Base-by-base conservation (phyloP, 2,888 invertebrate genomes). In the Campoplex nolae region DNA sequence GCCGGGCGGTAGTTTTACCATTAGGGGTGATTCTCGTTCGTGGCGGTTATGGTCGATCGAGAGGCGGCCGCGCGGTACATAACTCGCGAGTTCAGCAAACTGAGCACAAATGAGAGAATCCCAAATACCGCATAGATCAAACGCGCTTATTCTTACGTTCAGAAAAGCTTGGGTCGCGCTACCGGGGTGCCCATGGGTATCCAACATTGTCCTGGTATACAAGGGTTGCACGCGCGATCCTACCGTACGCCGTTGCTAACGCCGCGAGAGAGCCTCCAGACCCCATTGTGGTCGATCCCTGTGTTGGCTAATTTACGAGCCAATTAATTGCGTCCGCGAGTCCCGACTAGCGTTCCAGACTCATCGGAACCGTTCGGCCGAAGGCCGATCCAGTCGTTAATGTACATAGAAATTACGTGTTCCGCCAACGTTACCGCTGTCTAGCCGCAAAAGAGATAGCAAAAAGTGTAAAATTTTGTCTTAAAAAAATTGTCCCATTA, bases 41-140 rank as follows among this genome's bases (percentile, higher is more conserved):
- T 62, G 62, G 83, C 71, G 23, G 76, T 62, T 62, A 77, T 62
- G 75, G 83, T 67, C 54, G 56, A 83, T 65, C 78, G 77, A 42
- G 71, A 70, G 32, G 71, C 58, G 32, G 71, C 58, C 75, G 68
- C 70, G 18, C 71, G 54, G 75, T 75, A 18, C 74, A 68, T 67
- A 75, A 38, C 48, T 38, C 54, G 65, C 32, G 62, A 68, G 71
- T 51, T 13, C 7, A 54, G 76, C 67, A 56, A 51, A 35, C 73
- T 58, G 73, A 48, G 48, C 48, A 74, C 73, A 74, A 75, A 70
- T 48, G 76, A 71, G 78, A 65, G 56, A 65, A 85, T 42, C 76
- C 75, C 51, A 90, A 93, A 94, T 93, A 92, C 93, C 94, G 89
- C 94, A 92, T 94, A 93, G 91, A 93, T 94, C 93, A 89, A 87